A percentile compares a stretch with the other conserved stretches of the same genome.
Evolutionary conservation across 2,888 invertebrate species (phyloP).

Genomic region (Drosophila leonis): DNA sequence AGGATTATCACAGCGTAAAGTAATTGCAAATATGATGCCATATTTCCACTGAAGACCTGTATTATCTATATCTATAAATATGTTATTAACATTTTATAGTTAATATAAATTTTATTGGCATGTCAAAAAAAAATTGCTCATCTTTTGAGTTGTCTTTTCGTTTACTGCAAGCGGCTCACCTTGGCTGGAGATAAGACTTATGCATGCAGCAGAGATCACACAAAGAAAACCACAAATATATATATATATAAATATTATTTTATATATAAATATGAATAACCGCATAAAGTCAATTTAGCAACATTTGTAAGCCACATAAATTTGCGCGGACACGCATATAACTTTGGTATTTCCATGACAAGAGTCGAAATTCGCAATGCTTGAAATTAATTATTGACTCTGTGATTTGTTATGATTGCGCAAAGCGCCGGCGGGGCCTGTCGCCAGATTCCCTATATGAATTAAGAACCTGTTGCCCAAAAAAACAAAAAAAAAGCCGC

Average conservation of each 20-base stretch:
- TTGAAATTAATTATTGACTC: constrained; percentile 67
- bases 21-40: background rate
- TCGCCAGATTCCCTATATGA: constrained; percentile 37
- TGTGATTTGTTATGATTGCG: constrained; percentile 63
- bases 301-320: constrained; percentile 58
- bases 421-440: constrained; percentile 45
- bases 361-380: constrained; percentile 66
- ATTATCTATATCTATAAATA: background rate
- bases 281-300: constrained; percentile 30
- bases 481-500: constrained; percentile 23
- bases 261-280: constrained; percentile 10
- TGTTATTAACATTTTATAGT: background rate
- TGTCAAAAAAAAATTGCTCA: background rate
- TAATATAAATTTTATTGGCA: background rate
- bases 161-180: constrained; percentile 66
- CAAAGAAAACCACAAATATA: constrained; percentile 8
- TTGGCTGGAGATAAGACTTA: constrained; percentile 80
- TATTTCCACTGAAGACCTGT: background rate
- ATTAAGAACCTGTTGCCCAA: constrained; percentile 55
- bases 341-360: constrained; percentile 66
- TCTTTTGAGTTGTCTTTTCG: background rate
- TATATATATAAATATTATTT: constrained; percentile 7
- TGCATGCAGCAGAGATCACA: constrained; percentile 59
- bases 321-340: constrained; percentile 49
- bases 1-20: constrained; percentile 4